These are phyloP conservation scores for Chesias legatella DNA, from an alignment of 2,888 invertebrate species.

Conservation along the genomic window DNA sequence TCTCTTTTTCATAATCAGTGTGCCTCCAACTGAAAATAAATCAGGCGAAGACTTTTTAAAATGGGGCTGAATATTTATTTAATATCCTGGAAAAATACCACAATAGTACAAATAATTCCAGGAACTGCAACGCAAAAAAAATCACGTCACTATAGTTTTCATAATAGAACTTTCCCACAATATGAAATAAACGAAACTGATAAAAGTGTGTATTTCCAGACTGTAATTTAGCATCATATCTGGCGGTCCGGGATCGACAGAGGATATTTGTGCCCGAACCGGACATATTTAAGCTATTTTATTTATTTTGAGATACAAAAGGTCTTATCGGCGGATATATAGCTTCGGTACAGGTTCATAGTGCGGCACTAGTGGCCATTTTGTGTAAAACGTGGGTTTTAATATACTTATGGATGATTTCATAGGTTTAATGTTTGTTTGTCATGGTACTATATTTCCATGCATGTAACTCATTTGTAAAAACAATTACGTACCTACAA, in stretches of 20 bases:
- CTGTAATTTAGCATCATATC: slow-evolving; percentile 32
- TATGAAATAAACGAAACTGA: too few species aligned
- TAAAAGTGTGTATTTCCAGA: slow-evolving; percentile 21
- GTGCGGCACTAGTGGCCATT: slow-evolving; percentile 24
- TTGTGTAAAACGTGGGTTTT: background rate
- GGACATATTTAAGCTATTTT: slow-evolving; percentile 78
- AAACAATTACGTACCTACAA: too few species aligned
- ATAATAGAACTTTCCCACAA: slow-evolving; percentile 11
- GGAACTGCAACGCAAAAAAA: too few species aligned
- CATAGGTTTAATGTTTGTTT: background rate
- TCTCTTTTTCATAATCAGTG: too few species aligned
- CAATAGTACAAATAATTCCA: too few species aligned
- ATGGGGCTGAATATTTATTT: too few species aligned
- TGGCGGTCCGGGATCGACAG: slow-evolving; percentile 28
- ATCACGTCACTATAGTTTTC: slow-evolving; percentile 1
- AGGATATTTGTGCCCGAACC: slow-evolving; percentile 55
- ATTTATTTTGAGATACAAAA: slow-evolving; percentile 78
- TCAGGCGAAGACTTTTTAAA: too few species aligned
- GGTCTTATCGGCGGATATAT: slow-evolving; percentile 74
- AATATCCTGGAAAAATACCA: too few species aligned
- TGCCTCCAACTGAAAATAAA: too few species aligned
- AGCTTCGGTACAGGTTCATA: slow-evolving; percentile 46
- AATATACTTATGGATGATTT: background rate
- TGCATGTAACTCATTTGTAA: too few species aligned
- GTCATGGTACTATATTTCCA: too few species aligned